Conservation (phyloP, 2,113 vertebrate species). For the Bujurquina vittata region DNA sequence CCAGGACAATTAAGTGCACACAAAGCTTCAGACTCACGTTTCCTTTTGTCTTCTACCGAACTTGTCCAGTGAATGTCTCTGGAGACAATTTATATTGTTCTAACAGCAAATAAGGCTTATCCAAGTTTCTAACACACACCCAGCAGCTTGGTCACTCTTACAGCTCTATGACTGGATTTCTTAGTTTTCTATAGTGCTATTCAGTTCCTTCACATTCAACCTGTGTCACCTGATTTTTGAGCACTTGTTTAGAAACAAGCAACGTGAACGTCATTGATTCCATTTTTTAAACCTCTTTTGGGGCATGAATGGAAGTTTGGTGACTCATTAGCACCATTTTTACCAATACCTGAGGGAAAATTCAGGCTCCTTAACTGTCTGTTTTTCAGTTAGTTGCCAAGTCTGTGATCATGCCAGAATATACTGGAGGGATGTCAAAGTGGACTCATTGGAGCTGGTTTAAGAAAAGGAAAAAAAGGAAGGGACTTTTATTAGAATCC, state of each 20-base stretch:
- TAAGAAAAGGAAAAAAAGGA: not conserved
- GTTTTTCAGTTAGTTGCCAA: not conserved
- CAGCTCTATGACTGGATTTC: not conserved
- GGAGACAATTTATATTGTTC: not conserved
- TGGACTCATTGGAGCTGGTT: not conserved
- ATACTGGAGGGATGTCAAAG: not conserved
- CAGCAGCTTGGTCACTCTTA: not conserved
- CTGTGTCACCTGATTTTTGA: not conserved
- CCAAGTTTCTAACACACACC: not conserved
- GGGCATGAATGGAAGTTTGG: not conserved
- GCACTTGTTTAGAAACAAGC: not conserved
- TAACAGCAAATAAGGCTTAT: not conserved
- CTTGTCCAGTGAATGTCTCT: not conserved
- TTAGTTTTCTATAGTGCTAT: not conserved
- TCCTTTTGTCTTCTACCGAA: not conserved
- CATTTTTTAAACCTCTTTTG: not conserved
- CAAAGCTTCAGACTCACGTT: not conserved
- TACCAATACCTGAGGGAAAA: not conserved
- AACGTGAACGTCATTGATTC: not conserved
- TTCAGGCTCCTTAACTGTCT: not conserved
- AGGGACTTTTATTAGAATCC: no score
- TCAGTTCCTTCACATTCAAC: not conserved
- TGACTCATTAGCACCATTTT: not conserved
- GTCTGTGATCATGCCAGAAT: not conserved
- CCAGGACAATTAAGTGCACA: not conserved